A percentile compares a stretch with the other conserved stretches of the same genome.
Evolutionary conservation across 2,797 vertebrate genomes (phyloP).

Genomic region (Babyrousa celebensis): DNA sequence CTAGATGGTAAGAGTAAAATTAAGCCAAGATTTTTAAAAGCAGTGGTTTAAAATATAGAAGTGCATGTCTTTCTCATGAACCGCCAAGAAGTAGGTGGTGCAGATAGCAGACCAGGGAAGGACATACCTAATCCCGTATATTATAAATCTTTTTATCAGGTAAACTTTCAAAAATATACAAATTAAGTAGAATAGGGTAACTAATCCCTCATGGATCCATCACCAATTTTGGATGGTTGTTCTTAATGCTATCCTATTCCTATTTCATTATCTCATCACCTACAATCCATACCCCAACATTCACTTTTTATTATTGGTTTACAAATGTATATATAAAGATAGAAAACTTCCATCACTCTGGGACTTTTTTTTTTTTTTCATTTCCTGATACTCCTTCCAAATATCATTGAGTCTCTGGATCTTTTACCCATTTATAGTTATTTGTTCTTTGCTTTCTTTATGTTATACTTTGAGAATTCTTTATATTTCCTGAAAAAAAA

Average conservation of each 20-base stretch:
- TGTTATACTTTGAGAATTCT: neutral
- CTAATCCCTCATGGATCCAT: neutral
- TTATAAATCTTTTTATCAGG: neutral
- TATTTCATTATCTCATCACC: neutral
- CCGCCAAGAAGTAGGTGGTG: neutral
- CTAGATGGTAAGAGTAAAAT: neutral
- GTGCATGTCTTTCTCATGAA: neutral
- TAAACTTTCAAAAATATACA: neutral
- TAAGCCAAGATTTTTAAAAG: neutral
- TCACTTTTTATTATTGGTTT: neutral
- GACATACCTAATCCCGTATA: neutral
- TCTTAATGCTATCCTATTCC: neutral
- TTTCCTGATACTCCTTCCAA: neutral
- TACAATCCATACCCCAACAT: neutral
- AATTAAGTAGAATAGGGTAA: neutral
- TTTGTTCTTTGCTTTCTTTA: neutral
- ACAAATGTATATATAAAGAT: neutral
- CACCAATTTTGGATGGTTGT: neutral
- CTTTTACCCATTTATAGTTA: neutral
- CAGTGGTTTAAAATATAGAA: neutral
- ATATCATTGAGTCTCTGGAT: neutral
- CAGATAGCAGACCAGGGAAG: neutral
- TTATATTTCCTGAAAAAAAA: neutral
- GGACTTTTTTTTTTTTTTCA: neutral
- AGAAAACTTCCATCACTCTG: neutral